These are phyloP conservation scores for Brachionichthys hirsutus DNA, from an alignment of 2,113 vertebrate genomes.

Conservation along the genomic window DNA sequence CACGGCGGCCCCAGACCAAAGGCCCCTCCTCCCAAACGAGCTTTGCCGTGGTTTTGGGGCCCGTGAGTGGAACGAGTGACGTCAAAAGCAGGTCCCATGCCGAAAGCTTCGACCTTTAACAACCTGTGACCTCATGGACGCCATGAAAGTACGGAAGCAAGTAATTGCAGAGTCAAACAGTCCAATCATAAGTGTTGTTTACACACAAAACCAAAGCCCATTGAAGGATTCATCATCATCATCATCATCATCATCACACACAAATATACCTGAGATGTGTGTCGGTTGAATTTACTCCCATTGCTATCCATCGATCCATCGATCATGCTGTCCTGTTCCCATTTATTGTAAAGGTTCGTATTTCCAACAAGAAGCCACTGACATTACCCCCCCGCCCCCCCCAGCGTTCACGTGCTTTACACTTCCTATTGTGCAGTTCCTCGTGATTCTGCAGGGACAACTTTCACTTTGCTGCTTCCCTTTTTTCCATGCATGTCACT, in stretches of 20 bases:
- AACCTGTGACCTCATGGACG: not conserved
- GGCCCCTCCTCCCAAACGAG: conserved; percentile 77
- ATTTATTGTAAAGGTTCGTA: conserved; percentile 29
- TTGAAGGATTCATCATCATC: no score
- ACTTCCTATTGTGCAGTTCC: conserved; percentile 52
- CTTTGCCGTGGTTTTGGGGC: conserved; percentile 6
- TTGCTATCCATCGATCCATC: no score
- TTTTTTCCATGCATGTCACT: conserved; percentile 35
- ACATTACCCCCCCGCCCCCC: conserved; percentile 18
- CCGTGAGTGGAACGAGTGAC: conserved; percentile 67
- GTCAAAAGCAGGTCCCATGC: not conserved
- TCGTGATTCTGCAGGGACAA: conserved; percentile 40
- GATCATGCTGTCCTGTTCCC: not conserved
- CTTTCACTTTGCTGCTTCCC: conserved; percentile 65
- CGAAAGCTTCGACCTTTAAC: not conserved
- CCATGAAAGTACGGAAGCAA: conserved; percentile 4
- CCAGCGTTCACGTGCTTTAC: not conserved
- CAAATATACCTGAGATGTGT: no score
- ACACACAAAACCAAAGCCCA: no score
- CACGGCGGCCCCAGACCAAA: conserved; percentile 73
- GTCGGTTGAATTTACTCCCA: no score
- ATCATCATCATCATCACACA: no score
- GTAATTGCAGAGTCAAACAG: not conserved
- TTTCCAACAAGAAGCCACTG: conserved; percentile 30
- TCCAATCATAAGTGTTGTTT: no score